Evolutionary conservation across 2,888 invertebrate species (phyloP), one percentile per base, ranked within the genome.

Genomic region (Toxonevra muliebris): DNA sequence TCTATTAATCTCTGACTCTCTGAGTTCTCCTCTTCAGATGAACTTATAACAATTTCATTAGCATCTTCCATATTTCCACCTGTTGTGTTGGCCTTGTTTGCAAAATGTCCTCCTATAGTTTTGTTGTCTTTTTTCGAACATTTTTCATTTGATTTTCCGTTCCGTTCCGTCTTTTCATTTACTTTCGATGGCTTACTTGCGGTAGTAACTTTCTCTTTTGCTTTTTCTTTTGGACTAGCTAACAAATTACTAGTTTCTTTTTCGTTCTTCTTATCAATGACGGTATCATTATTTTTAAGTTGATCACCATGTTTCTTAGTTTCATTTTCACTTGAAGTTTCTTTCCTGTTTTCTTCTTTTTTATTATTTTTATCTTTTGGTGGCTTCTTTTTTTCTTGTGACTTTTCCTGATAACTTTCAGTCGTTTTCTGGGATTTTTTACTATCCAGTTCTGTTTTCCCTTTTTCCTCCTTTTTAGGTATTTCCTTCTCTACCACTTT

Each of bases 301-400:
- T 10, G 41, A 20, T 17, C 5, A 13, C 15, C 53, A 71, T 48
- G 5, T 54, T 17, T 58, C 62, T 9, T n/a, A 5, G 20, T 4
- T 13, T 41, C 20, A 13, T 20, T 19, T 9, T 55, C 57, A n/a
- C 13, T 55, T 30, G 17, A 12, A 58, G 41, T 11, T 12, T 62
- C 55, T 42, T 67, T 54, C 30, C 7, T 43, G 20, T 52, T 11
- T 43, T 43, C 15, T 69, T 66, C 63, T 12, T 7, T 52, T n/a
- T 8, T 52, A 17, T 69, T 62, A 13, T 61, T 74, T 68, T 11
- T 61, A 66, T 69, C 62, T 69, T 19, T 69, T 55, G 20, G 45
- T 12, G 11, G 7, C 3, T 65, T 54, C 45, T 65, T 61, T 61
- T 54, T 17, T 12, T 55, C 41, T 53, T 12, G 17, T 0, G 53